Evolutionary conservation across 2,113 vertebrate species (phyloP).

Genomic region (Cryptotis parvus): DNA sequence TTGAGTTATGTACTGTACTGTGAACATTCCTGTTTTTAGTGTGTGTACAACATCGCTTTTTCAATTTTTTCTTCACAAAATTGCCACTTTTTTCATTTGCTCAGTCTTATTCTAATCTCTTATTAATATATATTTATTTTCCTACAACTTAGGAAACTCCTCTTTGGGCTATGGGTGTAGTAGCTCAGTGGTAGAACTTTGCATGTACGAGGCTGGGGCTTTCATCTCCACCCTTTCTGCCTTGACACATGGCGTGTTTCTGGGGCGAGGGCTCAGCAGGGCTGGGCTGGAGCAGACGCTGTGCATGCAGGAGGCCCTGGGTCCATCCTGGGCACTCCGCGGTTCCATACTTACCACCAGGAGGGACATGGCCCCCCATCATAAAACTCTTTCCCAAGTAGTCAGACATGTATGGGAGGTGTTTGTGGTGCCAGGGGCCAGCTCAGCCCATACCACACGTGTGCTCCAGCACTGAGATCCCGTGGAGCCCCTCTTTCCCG

Average conservation of each 20-base stretch:
- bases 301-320: too few species aligned
- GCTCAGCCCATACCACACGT: not conserved
- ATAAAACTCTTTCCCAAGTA: conserved; percentile 6
- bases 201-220: too few species aligned
- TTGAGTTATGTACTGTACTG: not conserved
- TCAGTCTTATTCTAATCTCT: conserved; percentile 13
- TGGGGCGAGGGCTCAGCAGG: too few species aligned
- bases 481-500: not conserved
- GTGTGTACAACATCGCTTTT: not conserved
- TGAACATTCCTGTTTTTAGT: not conserved
- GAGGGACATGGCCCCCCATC: not conserved
- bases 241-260: too few species aligned
- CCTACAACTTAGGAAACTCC: not conserved
- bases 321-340: too few species aligned
- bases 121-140: conserved; percentile 17
- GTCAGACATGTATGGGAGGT: not conserved
- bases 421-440: too few species aligned
- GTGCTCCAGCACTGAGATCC: too few species aligned
- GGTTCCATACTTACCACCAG: too few species aligned
- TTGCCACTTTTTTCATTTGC: not conserved
- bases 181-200: too few species aligned
- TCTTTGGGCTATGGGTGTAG: too few species aligned
- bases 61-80: not conserved
- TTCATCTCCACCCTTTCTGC: too few species aligned
- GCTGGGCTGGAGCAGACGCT: too few species aligned